Percentiles rank a stretch among this genome's conserved stretches.
Evolutionary conservation across 2,113 vertebrate species (phyloP).

Genomic region (Misgurnus mizolepis): DNA sequence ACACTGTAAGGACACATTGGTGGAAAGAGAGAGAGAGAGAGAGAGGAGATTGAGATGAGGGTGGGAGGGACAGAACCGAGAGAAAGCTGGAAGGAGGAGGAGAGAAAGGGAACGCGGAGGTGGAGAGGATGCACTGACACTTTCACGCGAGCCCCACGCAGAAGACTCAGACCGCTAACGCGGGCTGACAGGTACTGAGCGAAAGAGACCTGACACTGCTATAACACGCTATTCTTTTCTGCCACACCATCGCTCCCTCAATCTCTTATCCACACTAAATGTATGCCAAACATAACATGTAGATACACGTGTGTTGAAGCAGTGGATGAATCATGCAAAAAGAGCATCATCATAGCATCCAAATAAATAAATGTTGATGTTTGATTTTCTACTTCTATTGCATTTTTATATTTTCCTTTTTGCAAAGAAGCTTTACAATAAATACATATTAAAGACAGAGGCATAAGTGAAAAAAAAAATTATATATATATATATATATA

Average conservation of each 20-base stretch:
- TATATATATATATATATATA: too few relatives aligned
- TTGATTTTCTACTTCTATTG: neutral
- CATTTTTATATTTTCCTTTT: too few relatives aligned
- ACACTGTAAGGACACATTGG: slow-evolving; percentile 52
- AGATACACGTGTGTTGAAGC: neutral
- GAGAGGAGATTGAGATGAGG: slow-evolving; percentile 46
- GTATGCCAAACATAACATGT: neutral
- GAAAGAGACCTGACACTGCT: slow-evolving; percentile 47
- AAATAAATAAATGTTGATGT: neutral
- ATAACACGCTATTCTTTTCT: slow-evolving; percentile 8
- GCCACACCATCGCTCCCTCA: slow-evolving; percentile 9
- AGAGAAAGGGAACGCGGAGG: slow-evolving; percentile 53
- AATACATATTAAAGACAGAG: too few relatives aligned
- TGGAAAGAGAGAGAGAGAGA: slow-evolving; percentile 12
- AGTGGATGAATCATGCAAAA: neutral
- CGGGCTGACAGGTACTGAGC: slow-evolving; percentile 62
- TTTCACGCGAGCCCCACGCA: slow-evolving; percentile 55
- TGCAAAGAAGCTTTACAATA: too few relatives aligned
- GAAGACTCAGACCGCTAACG: slow-evolving; percentile 51
- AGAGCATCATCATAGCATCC: neutral
- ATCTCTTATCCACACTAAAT: slow-evolving; percentile 34
- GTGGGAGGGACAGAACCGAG: slow-evolving; percentile 24
- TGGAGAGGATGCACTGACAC: slow-evolving; percentile 60
- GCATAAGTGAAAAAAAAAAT: too few relatives aligned
- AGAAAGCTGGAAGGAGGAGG: slow-evolving; percentile 34